Percentiles rank a stretch among this genome's conserved stretches.
phyloP scores from a whole-genome alignment of 2,888 invertebrate species.

The Melieria omissa region DNA sequence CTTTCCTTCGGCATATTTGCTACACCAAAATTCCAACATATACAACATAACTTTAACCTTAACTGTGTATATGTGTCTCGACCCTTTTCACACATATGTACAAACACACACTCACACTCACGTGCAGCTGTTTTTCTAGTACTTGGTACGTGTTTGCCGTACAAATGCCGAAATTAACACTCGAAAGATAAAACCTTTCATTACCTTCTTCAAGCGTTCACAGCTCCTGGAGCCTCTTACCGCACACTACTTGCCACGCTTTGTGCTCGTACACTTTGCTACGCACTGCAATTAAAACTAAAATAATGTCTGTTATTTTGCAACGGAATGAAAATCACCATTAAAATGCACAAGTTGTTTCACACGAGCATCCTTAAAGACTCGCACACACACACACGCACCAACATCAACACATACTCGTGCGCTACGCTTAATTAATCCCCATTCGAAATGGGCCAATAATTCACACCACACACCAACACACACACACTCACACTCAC shows the following conservation, averaged over 20 bases:
- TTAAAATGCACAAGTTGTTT: conserved; percentile 57
- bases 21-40: too few relatives aligned
- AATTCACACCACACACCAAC: conserved; percentile 31
- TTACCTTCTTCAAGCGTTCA: conserved; percentile 8
- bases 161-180: conserved; percentile 1
- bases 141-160: conserved; percentile 12
- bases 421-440: conserved; percentile 55
- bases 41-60: too few relatives aligned
- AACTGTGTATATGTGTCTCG: too few relatives aligned
- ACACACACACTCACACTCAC: not conserved
- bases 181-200: conserved; percentile 16
- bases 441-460: conserved; percentile 46
- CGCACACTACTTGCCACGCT: too few relatives aligned
- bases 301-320: conserved; percentile 41
- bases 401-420: not conserved
- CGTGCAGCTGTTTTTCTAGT: not conserved
- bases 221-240: too few relatives aligned
- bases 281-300: conserved; percentile 42
- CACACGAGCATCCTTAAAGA: conserved; percentile 31
- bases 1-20: too few relatives aligned
- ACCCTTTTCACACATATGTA: not conserved
- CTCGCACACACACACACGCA: not conserved
- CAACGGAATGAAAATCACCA: conserved; percentile 47
- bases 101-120: conserved; percentile 3
- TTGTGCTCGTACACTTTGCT: not conserved